Evolutionary conservation across 1,140 invertebrate genomes (phyloP), one percentile per base, ranked within the genome.

Genomic region (Parasteatoda tepidariorum): DNA sequence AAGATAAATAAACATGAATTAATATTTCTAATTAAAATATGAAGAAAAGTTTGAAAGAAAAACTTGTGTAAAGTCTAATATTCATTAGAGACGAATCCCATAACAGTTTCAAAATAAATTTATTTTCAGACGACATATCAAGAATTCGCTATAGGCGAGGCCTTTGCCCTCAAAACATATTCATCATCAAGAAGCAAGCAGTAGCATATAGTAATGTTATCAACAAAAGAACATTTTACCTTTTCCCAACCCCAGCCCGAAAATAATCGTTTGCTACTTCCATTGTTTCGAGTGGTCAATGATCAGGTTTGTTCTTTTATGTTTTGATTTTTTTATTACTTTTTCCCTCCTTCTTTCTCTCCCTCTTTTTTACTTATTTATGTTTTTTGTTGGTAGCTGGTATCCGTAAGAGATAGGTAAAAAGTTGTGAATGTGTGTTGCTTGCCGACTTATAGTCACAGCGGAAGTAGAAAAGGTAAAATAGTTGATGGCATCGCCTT

Each of bases 231-330:
- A 70, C 67, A 48, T 48, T 70, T 24, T 70, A 24, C 22, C 67
- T 22, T 30, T 74, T 33, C 28, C 30, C 55, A 18, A 61, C 26
- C 30, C 55, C 18, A 26, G 22, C 68, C 68, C 28, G 68, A 55
- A 48, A 71, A 55, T 74, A 59, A 74, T 59, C 70, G 70, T 26
- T 26, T 61, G 70, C 55, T 31, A 61, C 3, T 22, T n/a, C 70
- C 55, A 74, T 74, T 74, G 70, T 74, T 74, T 74, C 70, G 54
- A 57, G 28, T 61, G 70, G 70, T 74, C 70, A 74, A 74, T 74
- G 54, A 74, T 74, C 54, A 74, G 70, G 24, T 59, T 74, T 74
- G 28, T 18, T 59, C 55, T 26, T 33, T 74, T 41, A 13, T 30
- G 7, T 59, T 24, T 70, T 70, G n/a, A 4, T 18, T 48, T 48